Evolutionary conservation across 53 echinoderm and acorn worm species (phyloP).

Genomic region (Echinarachnius parma): DNA sequence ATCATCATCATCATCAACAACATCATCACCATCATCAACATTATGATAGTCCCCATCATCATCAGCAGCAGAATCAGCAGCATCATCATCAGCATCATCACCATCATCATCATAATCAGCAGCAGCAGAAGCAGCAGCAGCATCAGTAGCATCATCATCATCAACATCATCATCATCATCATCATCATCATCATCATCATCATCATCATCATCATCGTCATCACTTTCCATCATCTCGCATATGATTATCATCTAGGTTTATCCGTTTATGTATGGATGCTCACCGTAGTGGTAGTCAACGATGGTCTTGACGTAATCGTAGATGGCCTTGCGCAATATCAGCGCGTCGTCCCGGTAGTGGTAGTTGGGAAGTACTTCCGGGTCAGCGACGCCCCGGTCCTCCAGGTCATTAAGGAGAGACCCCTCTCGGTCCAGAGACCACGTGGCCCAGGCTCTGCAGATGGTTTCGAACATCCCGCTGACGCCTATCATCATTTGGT

Average conservation of each 20-base stretch:
- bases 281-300: slow-evolving; percentile 77
- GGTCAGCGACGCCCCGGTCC: slow-evolving; percentile 75
- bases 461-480: slow-evolving; percentile 81
- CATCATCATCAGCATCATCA: neutral
- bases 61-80: neutral
- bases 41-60: too few species aligned
- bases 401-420: slow-evolving; percentile 70
- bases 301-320: slow-evolving; percentile 65
- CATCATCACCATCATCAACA: too few species aligned
- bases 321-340: slow-evolving; percentile 65
- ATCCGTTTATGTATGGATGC: neutral
- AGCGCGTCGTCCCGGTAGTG: slow-evolving; percentile 84
- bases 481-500: slow-evolving; percentile 71
- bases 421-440: slow-evolving; percentile 75
- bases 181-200: slow-evolving; percentile 16
- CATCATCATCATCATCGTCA: slow-evolving; percentile 18
- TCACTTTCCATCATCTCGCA: neutral
- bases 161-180: neutral
- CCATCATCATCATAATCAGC: neutral
- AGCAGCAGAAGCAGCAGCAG: neutral
- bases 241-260: neutral
- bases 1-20: too few species aligned
- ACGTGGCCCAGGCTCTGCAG: slow-evolving; percentile 32
- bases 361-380: slow-evolving; percentile 79
- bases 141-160: neutral